phyloP scores from a whole-genome alignment of 1,140 invertebrate species.

The Cydia strobilella region DNA sequence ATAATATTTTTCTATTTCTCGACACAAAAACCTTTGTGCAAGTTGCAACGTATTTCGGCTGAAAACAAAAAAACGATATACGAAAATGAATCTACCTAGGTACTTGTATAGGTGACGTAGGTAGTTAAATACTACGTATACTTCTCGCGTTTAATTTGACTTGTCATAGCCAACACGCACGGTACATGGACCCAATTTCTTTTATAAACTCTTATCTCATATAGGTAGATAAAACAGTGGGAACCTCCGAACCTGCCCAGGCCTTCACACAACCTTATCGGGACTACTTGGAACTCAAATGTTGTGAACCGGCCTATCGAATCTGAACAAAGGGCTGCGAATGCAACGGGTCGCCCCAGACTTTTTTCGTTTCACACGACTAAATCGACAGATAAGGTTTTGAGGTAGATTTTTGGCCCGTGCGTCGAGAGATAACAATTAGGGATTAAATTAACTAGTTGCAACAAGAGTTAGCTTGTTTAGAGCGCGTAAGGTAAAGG shows the following conservation, averaged over 20 bases:
- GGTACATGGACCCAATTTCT: not conserved
- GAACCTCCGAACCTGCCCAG: slow-evolving; percentile 15
- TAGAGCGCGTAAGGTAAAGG: not conserved
- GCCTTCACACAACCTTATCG: slow-evolving; percentile 21
- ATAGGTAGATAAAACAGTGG: slow-evolving; percentile 23
- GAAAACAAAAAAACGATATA: not conserved
- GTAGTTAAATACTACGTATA: too few species aligned
- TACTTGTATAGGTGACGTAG: too few species aligned
- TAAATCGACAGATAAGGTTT: not conserved
- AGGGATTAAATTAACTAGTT: not conserved
- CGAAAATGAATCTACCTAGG: not conserved
- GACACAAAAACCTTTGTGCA: not conserved
- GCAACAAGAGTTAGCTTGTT: not conserved
- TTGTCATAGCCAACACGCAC: not conserved
- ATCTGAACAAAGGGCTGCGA: slow-evolving; percentile 21
- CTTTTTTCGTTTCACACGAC: slow-evolving; percentile 27
- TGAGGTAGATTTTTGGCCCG: slow-evolving; percentile 9
- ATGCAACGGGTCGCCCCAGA: slow-evolving; percentile 16
- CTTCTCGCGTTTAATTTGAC: not conserved
- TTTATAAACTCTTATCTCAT: not conserved
- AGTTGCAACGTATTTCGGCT: too few species aligned
- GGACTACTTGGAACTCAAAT: slow-evolving; percentile 14
- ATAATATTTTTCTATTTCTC: not conserved
- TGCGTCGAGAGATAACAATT: slow-evolving; percentile 2
- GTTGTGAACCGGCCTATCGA: not conserved